These are phyloP conservation scores for Drosophila nigritarsus DNA, from an alignment of 2,888 invertebrate genomes.

Conservation along the genomic window DNA sequence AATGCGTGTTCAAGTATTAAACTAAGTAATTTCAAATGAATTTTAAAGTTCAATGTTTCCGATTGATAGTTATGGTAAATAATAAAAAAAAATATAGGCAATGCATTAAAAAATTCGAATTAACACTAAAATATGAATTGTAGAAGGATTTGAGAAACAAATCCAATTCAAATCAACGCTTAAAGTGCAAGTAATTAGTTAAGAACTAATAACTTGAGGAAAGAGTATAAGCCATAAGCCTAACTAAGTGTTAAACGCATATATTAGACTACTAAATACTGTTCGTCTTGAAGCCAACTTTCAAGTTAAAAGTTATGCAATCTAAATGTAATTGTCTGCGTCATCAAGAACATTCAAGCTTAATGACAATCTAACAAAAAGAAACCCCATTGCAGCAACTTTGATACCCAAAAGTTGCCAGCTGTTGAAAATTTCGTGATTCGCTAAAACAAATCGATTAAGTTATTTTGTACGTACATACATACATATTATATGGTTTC, in stretches of 20 bases:
- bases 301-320: slow-evolving; percentile 35
- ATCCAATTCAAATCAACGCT: not conserved
- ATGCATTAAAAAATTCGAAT: slow-evolving; percentile 4
- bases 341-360: slow-evolving; percentile 63
- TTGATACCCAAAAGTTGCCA: slow-evolving; percentile 33
- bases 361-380: slow-evolving; percentile 69
- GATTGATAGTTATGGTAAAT: slow-evolving; percentile 1
- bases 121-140: not conserved
- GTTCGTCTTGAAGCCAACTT: slow-evolving; percentile 38
- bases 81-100: not conserved
- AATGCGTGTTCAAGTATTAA: slow-evolving; percentile 4
- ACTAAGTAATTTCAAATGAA: not conserved
- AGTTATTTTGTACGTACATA: slow-evolving; percentile 39
- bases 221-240: slow-evolving; percentile 29
- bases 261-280: slow-evolving; percentile 31
- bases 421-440: slow-evolving; percentile 37
- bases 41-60: slow-evolving; percentile 1
- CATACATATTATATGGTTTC: slow-evolving; percentile 32
- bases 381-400: slow-evolving; percentile 17
- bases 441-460: slow-evolving; percentile 41
- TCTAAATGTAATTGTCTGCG: slow-evolving; percentile 55
- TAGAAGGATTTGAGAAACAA: not conserved
- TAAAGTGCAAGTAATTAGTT: slow-evolving; percentile 1
- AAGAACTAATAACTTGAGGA: slow-evolving; percentile 3
- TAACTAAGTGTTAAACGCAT: slow-evolving; percentile 25